Conservation (phyloP, 2,797 vertebrate genomes). For the Poecilia gillii region DNA sequence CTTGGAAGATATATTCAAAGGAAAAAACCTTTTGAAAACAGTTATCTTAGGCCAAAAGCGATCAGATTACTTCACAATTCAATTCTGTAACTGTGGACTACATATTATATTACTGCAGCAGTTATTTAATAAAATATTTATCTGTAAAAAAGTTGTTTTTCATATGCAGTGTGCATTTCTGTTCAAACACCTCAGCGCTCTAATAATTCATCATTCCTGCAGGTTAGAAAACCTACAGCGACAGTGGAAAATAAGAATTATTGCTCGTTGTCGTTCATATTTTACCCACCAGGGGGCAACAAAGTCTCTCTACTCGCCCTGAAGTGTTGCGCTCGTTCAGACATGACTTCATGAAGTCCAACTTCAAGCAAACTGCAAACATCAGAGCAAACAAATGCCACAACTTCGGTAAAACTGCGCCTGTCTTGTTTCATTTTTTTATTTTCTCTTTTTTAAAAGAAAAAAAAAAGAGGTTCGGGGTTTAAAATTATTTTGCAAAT, state of each 20-base stretch:
- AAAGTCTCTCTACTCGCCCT: slow-evolving; percentile 24
- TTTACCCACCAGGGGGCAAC: slow-evolving; percentile 58
- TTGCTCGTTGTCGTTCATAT: not conserved
- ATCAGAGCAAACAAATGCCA: not conserved
- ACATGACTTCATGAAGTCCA: slow-evolving; percentile 8
- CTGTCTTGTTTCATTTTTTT: not conserved
- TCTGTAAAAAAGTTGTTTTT: not conserved
- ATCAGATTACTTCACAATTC: not conserved
- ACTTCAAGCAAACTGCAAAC: not conserved
- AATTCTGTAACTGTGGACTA: not conserved
- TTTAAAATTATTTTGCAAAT: not conserved
- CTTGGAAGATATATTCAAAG: not conserved
- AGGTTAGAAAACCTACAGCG: not conserved
- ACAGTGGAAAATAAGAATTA: too few species aligned
- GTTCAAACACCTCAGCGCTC: not conserved
- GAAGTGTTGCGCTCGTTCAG: not conserved
- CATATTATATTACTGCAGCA: not conserved
- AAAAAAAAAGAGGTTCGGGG: not conserved
- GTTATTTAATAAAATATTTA: not conserved
- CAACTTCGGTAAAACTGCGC: slow-evolving; percentile 1
- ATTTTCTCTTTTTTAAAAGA: not conserved
- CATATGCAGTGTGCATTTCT: not conserved
- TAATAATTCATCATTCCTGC: not conserved
- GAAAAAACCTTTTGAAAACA: not conserved
- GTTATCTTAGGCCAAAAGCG: not conserved